These are phyloP conservation scores for Himalopsyche phryganea DNA, from an alignment of 1,140 invertebrate species.

Conservation along the genomic window DNA sequence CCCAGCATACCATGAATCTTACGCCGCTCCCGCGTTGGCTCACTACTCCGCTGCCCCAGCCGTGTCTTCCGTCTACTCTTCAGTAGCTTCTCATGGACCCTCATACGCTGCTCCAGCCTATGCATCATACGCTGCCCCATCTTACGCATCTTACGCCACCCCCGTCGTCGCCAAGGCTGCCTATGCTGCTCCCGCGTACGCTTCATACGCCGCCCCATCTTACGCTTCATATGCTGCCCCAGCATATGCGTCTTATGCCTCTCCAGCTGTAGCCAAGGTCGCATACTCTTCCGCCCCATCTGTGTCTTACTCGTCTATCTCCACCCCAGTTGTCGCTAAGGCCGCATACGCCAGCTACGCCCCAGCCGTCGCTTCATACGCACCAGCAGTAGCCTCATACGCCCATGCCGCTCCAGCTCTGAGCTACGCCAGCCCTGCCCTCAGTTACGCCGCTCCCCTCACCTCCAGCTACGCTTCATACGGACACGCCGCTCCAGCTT, in stretches of 20 bases:
- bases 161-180: conserved; percentile 18
- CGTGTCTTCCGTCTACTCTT: conserved; percentile 24
- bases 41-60: conserved; percentile 38
- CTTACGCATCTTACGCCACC: conserved; percentile 35
- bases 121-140: conserved; percentile 17
- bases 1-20: conserved; percentile 36
- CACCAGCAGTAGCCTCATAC: conserved; percentile 5
- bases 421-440: conserved; percentile 9
- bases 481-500: conserved; percentile 31
- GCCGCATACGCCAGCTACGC: conserved; percentile 19
- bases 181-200: conserved; percentile 13
- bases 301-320: conserved; percentile 37
- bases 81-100: conserved; percentile 23
- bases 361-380: conserved; percentile 2
- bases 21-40: conserved; percentile 16
- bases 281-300: conserved; percentile 28
- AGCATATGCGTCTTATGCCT: conserved; percentile 14
- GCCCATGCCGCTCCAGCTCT: conserved; percentile 10
- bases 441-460: conserved; percentile 10
- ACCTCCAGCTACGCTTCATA: conserved; percentile 4
- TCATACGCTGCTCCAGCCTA: conserved; percentile 21
- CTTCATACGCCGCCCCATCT: conserved; percentile 5
- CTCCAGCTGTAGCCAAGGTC: conserved; percentile 25
- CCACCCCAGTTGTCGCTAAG: conserved; percentile 11
- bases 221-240: conserved; percentile 6